These are phyloP conservation scores for Sarcophaga carnaria DNA, from an alignment of 2,888 invertebrate species.

Conservation along the genomic window DNA sequence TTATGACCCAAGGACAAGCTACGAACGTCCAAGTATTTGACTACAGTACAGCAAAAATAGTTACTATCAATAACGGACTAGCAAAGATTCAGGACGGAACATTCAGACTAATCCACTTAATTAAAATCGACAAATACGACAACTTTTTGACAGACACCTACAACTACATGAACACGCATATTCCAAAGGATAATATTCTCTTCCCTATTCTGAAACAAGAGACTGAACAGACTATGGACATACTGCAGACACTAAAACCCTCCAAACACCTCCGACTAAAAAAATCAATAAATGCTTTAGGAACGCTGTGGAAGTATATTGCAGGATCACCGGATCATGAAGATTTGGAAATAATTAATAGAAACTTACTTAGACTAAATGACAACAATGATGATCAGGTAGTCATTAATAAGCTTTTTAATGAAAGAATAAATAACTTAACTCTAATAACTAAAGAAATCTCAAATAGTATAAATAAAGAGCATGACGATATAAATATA, in stretches of 20 bases:
- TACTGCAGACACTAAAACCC: no score
- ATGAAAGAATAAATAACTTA: conserved; percentile 10
- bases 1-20: conserved; percentile 17
- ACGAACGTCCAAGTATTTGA: conserved; percentile 6
- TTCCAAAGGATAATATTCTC: no score
- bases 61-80: conserved; percentile 8
- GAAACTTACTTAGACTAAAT: no score
- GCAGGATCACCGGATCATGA: no score
- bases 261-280: no score
- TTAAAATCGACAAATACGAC: conserved; percentile 2
- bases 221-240: not conserved
- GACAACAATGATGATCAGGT: no score
- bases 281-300: no score
- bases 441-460: not conserved
- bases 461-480: not conserved
- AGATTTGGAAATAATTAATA: no score
- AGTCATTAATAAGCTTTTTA: no score
- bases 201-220: not conserved
- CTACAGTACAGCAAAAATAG: conserved; percentile 17
- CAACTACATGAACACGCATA: no score
- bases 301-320: no score
- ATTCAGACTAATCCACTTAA: not conserved
- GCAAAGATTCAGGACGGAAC: conserved; percentile 21
- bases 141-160: conserved; percentile 14
- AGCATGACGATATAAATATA: not conserved